Evolutionary conservation across 2,113 vertebrate genomes (phyloP).

Genomic region (Geothlypis trichas): DNA sequence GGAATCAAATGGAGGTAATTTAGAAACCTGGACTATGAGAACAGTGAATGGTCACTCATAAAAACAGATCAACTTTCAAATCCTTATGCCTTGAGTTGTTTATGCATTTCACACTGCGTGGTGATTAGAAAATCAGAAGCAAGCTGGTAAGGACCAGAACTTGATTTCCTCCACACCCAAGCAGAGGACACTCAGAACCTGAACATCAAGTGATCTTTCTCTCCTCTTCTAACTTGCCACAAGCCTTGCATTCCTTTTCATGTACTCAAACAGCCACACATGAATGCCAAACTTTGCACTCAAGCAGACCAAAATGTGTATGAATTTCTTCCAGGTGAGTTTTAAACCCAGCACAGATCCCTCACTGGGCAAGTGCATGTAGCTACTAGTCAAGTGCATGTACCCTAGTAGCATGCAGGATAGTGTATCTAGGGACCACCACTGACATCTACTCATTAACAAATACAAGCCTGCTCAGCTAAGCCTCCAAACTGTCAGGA

Average conservation of each 20-base stretch:
- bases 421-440: fast-evolving
- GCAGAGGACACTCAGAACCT: not conserved
- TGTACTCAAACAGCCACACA: not conserved
- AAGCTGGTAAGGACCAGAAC: not conserved
- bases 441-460: not conserved
- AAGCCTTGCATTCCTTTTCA: not conserved
- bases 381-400: too few species aligned
- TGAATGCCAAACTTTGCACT: not conserved
- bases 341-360: not conserved
- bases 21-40: not conserved
- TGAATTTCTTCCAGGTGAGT: not conserved
- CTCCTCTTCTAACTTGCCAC: not conserved
- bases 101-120: not conserved
- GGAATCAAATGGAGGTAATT: not conserved
- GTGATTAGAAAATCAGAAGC: not conserved
- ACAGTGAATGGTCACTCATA: not conserved
- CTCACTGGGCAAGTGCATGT: not conserved
- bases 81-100: not conserved
- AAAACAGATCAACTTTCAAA: not conserved
- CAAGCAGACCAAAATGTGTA: not conserved
- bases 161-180: not conserved
- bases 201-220: not conserved
- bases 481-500: not conserved
- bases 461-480: not conserved
- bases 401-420: too few species aligned